A percentile compares a stretch with the other conserved stretches of the same genome.
Evolutionary conservation across 2,797 vertebrate genomes (phyloP).

Genomic region (Macroramphosus scolopax): DNA sequence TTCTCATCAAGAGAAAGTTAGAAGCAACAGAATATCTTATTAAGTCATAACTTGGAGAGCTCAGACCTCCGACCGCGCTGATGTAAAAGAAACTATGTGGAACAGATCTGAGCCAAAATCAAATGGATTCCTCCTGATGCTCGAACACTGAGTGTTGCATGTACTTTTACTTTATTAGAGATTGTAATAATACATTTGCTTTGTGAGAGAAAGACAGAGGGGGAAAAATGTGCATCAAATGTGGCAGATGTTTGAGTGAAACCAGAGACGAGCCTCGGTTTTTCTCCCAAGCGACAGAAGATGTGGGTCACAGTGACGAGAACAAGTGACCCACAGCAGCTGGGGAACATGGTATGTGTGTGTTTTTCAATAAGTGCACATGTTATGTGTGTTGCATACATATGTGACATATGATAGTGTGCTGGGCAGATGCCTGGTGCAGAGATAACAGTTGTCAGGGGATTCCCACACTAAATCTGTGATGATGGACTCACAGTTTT

Average conservation of each 20-base stretch:
- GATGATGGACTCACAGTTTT: slow-evolving; percentile 4
- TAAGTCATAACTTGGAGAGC: too few relatives aligned
- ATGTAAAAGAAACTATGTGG: too few relatives aligned
- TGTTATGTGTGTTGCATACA: slow-evolving; percentile 36
- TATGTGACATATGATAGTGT: slow-evolving; percentile 49
- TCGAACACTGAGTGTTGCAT: too few relatives aligned
- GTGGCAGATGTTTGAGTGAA: slow-evolving; percentile 64
- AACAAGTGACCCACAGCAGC: slow-evolving; percentile 53
- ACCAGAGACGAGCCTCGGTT: slow-evolving; percentile 44
- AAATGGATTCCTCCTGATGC: too few relatives aligned
- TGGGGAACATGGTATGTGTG: slow-evolving; percentile 28
- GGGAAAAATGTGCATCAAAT: slow-evolving; percentile 11
- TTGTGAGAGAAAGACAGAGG: not conserved
- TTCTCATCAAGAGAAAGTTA: too few relatives aligned
- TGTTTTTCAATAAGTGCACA: slow-evolving; percentile 42
- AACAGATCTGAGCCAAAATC: too few relatives aligned
- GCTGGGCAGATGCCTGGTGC: slow-evolving; percentile 38
- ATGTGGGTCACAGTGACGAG: slow-evolving; percentile 45
- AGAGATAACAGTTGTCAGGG: slow-evolving; percentile 55
- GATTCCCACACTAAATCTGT: slow-evolving; percentile 51
- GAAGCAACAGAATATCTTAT: too few relatives aligned
- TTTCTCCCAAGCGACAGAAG: slow-evolving; percentile 36
- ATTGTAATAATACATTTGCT: slow-evolving; percentile 1
- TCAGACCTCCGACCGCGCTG: too few relatives aligned
- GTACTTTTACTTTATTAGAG: not conserved